Conservation (phyloP, 1,140 invertebrate genomes). For the Steinernema khuongi region DNA sequence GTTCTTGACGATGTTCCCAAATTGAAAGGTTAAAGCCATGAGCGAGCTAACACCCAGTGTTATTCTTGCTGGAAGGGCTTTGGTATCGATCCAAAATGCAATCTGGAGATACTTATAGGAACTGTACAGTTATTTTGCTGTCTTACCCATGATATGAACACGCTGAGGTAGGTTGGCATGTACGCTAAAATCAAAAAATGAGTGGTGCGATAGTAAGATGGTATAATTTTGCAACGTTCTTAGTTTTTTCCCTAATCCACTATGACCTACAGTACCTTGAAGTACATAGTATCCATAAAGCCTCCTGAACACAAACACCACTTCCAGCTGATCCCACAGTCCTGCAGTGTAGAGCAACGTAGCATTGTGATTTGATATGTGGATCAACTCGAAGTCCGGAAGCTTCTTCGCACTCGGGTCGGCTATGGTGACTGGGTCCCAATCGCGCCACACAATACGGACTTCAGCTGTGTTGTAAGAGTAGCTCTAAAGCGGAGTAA, state of each 20-base stretch:
- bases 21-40: conserved; percentile 56
- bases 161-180: conserved; percentile 47
- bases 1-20: conserved; percentile 58
- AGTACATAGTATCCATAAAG: conserved; percentile 57
- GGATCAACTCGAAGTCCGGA: conserved; percentile 54
- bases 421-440: conserved; percentile 56
- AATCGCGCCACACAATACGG: conserved; percentile 55
- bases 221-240: conserved; percentile 5
- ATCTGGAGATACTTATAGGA: too few species aligned
- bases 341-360: conserved; percentile 56
- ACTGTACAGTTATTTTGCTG: too few species aligned
- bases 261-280: conserved; percentile 25
- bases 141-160: conserved; percentile 37
- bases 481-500: conserved; percentile 47
- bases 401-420: conserved; percentile 52
- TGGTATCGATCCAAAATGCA: conserved; percentile 58
- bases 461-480: conserved; percentile 58
- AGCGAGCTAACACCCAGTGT: conserved; percentile 49
- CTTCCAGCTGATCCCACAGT: conserved; percentile 57
- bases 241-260: not conserved
- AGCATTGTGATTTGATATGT: conserved; percentile 41
- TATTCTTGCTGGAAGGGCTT: conserved; percentile 56
- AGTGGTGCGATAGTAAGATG: not conserved
- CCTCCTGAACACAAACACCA: conserved; percentile 50
- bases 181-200: conserved; percentile 44